phyloP scores from a whole-genome alignment of 2,113 vertebrate species.

The Pedetes capensis region DNA sequence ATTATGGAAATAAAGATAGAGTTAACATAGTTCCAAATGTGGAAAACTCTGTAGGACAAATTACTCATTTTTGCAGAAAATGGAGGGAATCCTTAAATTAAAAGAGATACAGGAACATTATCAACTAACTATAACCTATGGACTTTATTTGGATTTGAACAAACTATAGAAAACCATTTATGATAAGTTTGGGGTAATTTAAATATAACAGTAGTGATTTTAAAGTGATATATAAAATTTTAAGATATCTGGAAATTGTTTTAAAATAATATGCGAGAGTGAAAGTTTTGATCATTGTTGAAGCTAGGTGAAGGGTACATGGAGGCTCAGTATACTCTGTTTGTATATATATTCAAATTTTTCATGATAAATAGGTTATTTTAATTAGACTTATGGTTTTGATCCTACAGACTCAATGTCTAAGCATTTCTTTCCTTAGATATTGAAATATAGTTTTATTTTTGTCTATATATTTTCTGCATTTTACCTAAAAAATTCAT shows the following conservation, averaged over 20 bases:
- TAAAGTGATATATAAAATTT: background rate
- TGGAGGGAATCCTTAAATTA: background rate
- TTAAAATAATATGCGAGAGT: background rate
- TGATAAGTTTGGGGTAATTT: constrained; percentile 1
- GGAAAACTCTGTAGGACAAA: background rate
- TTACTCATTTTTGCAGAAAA: background rate
- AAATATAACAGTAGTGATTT: background rate
- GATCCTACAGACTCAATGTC: background rate
- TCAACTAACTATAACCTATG: background rate
- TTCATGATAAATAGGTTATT: background rate
- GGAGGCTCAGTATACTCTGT: background rate
- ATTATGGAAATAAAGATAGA: background rate
- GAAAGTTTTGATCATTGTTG: background rate
- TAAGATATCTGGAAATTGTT: background rate
- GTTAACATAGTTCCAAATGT: background rate
- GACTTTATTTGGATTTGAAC: background rate
- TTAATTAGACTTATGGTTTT: background rate
- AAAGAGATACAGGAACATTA: background rate
- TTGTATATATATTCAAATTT: background rate
- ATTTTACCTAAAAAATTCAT: background rate
- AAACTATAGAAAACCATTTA: background rate
- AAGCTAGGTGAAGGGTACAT: background rate
- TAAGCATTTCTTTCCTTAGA: background rate
- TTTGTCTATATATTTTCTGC: background rate
- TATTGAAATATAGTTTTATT: background rate